Base-by-base conservation (phyloP, 2,797 vertebrate genomes). In the Danio albolineatus region DNA sequence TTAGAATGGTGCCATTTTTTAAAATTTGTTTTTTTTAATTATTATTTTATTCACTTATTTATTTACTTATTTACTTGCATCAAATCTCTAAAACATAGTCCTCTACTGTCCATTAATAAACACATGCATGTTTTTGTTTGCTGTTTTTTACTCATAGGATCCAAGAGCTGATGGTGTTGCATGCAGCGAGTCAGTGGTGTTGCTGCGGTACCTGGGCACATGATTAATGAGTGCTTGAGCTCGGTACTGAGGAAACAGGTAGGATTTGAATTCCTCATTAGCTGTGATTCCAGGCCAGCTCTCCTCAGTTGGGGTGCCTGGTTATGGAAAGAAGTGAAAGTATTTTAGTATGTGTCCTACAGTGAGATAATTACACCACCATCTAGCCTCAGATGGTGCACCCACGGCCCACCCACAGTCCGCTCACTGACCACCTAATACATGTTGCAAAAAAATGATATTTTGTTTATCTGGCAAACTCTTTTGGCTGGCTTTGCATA, bases 201-300 rank as follows among this genome's bases (percentile, higher is more conserved):
- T 43, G 39, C 51, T 56, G 21, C 43, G n/a, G 83, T 91, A 95
- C 94, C 94, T 94, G 83, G 94, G 94, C 76, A 94, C 93, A 14
- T 95, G 93, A 88, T 94, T 94, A 85, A 95, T 91, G 80, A 95
- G 92, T 43, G 88, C 89, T 88, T 95, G 94, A 75, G 90, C 86
- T 89, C 84, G 89, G 82, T 94, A 94, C 60, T 92, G 90, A 73
- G 93, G 93, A 78, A 95, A 95, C 48, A 91, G 86, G 85, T 95
- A 95, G 8, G 92, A 93, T 83, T 84, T 90, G 83, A 94, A 95
- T 79, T 94, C 94, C 41, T 93, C 93, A 75, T 90, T 94, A 54
- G 84, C 86, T 76, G 87, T 84, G 70, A 94, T 93, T 13, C 91
- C 92, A 5, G 93, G 85, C 93, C 94, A 95, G 36, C 84, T 91